A percentile compares a stretch with the other conserved stretches of the same genome.
Evolutionary conservation across 2,113 vertebrate genomes (phyloP).

Genomic region (Noctilio leporinus): DNA sequence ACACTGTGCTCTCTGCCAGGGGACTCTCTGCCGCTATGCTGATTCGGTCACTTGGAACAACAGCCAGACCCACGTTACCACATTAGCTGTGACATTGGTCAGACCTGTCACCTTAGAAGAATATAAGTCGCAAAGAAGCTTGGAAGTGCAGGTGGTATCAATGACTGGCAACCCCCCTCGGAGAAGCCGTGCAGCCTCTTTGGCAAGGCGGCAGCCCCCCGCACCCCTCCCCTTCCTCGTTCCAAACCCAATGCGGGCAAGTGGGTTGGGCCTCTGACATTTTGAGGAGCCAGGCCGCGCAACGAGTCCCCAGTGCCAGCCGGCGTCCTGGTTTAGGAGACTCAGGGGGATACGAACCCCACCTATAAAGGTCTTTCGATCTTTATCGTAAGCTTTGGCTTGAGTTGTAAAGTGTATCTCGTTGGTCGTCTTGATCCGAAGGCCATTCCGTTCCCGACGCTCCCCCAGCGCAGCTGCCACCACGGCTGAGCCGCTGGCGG

Average conservation of each 20-base stretch:
- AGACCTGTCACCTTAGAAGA: not conserved
- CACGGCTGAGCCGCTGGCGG: slow-evolving; percentile 77
- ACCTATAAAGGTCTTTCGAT: slow-evolving; percentile 77
- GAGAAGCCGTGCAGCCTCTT: not conserved
- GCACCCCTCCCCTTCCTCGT: not conserved
- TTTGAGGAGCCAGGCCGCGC: slow-evolving; percentile 31
- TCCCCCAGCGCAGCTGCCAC: slow-evolving; percentile 65
- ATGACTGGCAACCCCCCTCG: not conserved
- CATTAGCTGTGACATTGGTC: not conserved
- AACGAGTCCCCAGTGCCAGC: slow-evolving; percentile 51
- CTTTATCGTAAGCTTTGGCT: slow-evolving; percentile 77
- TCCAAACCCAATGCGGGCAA: not conserved
- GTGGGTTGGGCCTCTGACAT: slow-evolving; percentile 31
- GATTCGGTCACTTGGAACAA: not conserved
- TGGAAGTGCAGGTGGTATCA: not conserved
- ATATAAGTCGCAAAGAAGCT: not conserved
- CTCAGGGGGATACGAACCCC: slow-evolving; percentile 75
- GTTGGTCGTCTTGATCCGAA: slow-evolving; percentile 77
- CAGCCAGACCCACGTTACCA: not conserved
- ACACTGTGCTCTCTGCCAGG: not conserved
- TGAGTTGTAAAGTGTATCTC: slow-evolving; percentile 78
- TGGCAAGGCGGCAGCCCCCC: not conserved
- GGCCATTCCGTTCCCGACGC: slow-evolving; percentile 74
- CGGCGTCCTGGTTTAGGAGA: slow-evolving; percentile 76
- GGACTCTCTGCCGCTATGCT: not conserved